These are phyloP conservation scores for Leptinotarsa lineolata DNA, from an alignment of 1,140 invertebrate species.

Conservation along the genomic window DNA sequence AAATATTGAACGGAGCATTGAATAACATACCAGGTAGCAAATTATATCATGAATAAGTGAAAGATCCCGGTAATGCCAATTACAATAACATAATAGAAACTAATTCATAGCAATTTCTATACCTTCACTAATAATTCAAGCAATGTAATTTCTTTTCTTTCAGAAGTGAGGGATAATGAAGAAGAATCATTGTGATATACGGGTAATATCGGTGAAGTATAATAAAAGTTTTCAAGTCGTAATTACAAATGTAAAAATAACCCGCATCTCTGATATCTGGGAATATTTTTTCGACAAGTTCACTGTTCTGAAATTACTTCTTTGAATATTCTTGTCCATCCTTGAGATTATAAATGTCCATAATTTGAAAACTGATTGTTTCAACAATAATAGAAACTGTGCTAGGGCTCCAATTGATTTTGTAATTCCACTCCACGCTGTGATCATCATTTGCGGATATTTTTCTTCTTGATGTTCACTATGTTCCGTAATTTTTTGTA, in stretches of 20 bases:
- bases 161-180: background rate
- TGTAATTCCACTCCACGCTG: too few relatives aligned
- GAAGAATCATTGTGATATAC: background rate
- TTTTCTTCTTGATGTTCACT: too few relatives aligned
- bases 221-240: background rate
- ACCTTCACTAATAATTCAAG: background rate
- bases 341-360: too few relatives aligned
- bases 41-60: conserved; percentile 1
- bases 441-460: too few relatives aligned
- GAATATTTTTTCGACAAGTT: too few relatives aligned
- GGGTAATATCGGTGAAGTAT: background rate
- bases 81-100: conserved; percentile 6
- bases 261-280: too few relatives aligned
- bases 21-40: background rate
- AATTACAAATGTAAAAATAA: background rate
- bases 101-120: conserved; percentile 9
- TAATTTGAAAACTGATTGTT: too few relatives aligned
- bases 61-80: background rate
- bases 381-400: too few relatives aligned
- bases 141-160: background rate
- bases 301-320: too few relatives aligned
- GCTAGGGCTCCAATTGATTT: too few relatives aligned
- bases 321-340: too few relatives aligned
- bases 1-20: conserved; percentile 2
- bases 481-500: too few relatives aligned